phyloP scores from a whole-genome alignment of 2,888 invertebrate species.

The Cordilura impudica region DNA sequence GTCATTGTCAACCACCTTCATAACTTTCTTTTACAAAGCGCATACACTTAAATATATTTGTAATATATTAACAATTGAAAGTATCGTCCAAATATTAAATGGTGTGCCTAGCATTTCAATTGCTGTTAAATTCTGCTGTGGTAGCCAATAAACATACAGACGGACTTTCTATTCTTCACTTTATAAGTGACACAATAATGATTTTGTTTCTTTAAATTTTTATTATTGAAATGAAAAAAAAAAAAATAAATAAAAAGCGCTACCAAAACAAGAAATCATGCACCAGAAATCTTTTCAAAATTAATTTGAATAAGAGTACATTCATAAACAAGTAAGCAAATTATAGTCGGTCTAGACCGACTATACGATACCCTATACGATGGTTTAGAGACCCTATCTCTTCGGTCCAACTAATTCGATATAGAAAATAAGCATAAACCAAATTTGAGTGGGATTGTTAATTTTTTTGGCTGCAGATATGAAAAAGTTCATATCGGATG shows the following conservation, averaged over 20 bases:
- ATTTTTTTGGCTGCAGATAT: no score
- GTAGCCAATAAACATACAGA: not conserved
- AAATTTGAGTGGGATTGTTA: no score
- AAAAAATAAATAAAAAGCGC: not conserved
- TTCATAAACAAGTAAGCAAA: no score
- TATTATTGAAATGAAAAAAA: slow-evolving; percentile 19
- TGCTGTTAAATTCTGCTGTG: slow-evolving; percentile 18
- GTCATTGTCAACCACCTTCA: not conserved
- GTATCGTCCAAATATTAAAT: slow-evolving; percentile 20
- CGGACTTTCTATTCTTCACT: slow-evolving; percentile 55
- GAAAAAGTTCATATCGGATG: no score
- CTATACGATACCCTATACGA: no score
- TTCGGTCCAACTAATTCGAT: no score
- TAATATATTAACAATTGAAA: slow-evolving; percentile 28
- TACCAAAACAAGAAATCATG: slow-evolving; percentile 40
- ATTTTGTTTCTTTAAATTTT: slow-evolving; percentile 53
- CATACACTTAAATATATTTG: not conserved
- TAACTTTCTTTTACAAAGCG: not conserved
- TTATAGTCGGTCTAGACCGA: no score
- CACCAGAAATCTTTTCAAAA: slow-evolving; percentile 52
- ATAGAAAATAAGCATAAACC: no score
- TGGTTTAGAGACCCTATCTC: no score
- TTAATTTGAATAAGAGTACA: slow-evolving; percentile 41
- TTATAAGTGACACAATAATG: slow-evolving; percentile 45
- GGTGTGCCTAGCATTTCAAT: slow-evolving; percentile 56